Conservation (phyloP, 1,140 invertebrate species). For the Oncopodura yosiiana region DNA sequence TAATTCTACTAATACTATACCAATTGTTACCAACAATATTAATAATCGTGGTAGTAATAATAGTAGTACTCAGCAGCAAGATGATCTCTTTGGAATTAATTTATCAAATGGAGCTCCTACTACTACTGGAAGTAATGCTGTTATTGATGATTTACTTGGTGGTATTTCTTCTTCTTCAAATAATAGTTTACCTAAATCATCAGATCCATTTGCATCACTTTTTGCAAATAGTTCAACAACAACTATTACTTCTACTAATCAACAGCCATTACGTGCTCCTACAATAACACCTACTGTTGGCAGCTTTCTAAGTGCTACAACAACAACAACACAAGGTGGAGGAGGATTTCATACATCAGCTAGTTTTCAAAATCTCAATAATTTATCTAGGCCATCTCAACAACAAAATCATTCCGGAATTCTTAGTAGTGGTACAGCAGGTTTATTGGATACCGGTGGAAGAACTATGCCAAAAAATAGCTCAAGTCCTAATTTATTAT, state of each 20-base stretch:
- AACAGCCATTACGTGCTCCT: not conserved
- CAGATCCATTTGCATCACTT: constrained; percentile 20
- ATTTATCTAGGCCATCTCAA: not conserved
- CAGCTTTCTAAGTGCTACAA: not conserved
- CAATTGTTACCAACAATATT: not conserved
- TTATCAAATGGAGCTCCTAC: not conserved
- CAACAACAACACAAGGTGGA: constrained; percentile 3
- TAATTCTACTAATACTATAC: not conserved
- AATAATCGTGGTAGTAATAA: not conserved
- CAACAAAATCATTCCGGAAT: not conserved
- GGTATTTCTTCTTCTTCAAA: too few relatives aligned
- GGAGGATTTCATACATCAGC: constrained; percentile 5
- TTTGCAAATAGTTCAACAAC: constrained; percentile 10
- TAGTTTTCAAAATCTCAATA: constrained; percentile 24
- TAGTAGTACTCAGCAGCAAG: not conserved
- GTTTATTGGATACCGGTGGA: not conserved
- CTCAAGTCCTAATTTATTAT: constrained; percentile 21
- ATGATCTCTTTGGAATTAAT: not conserved
- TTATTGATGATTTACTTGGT: constrained; percentile 10
- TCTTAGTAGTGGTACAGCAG: not conserved
- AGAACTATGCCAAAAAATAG: constrained; percentile 22
- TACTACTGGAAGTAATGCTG: not conserved
- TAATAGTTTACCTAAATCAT: not conserved
- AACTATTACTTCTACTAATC: not conserved
- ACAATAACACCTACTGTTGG: not conserved